Evolutionary conservation across 1,140 invertebrate species (phyloP), one percentile per base, ranked within the genome.

Genomic region (Lerema accius): DNA sequence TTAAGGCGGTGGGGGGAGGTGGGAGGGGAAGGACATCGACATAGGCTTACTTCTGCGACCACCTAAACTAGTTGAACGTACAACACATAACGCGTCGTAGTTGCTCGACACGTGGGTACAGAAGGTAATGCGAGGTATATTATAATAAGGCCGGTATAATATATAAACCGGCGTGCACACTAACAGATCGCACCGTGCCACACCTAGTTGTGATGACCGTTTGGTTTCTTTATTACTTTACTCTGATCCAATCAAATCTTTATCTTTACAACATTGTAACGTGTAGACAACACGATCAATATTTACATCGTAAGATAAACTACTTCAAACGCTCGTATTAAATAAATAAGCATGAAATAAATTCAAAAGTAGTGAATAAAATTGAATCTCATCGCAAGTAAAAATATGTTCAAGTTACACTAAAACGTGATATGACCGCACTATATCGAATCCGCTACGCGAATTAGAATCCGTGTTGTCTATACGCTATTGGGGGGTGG

Each of bases 121-220:
- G 23, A 11, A 35, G 28, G 26, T 53, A 53, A 43, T 46, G 43
- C 32, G 39, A 58, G 19, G 13, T 37, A 55, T 23, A 11, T 60
- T 19, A 45, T 23, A 11, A 56, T 14, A 40, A 42, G 42, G 55
- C 37, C 53, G 64, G n/a, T n/a, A n/a, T n/a, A n/a, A n/a, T n/a
- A n/a, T 64, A 42, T 67, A 75, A 71, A 82, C 80, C 55, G 66
- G 65, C 65, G 80, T 78, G 76, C 80, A 73, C 69, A 73, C 70
- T 74, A 77, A 74, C 69, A 72, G 56, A 65, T 75, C 69, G 79
- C 79, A 81, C 80, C 73, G 84, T 88, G 84, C 81, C 85, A 85
- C 82, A 81, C 77, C 67, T 76, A 85, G 78, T 85, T 90, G 87
- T 90, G 87, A 88, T 90, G 87, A 86, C 77, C 69, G 71, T 81